A percentile compares a stretch with the other conserved stretches of the same genome.
Evolutionary conservation across 1,140 invertebrate species (phyloP).

Genomic region (Drosophila kohkoa): DNA sequence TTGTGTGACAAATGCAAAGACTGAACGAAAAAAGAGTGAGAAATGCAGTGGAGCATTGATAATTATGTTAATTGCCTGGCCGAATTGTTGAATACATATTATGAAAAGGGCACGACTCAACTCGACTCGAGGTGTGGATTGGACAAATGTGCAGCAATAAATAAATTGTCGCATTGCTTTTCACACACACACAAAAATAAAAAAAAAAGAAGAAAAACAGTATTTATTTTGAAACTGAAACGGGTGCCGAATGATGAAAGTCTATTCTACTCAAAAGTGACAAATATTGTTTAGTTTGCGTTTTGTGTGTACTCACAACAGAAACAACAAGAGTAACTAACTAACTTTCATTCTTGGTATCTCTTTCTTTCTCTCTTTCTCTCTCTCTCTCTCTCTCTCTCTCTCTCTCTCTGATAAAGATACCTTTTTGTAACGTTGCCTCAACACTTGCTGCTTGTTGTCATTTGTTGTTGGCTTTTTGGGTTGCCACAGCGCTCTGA

Average conservation of each 20-base stretch:
- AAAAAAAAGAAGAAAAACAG: neutral
- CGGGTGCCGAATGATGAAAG: slow-evolving; percentile 34
- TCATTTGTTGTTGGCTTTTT: slow-evolving; percentile 55
- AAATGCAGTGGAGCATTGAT: slow-evolving; percentile 73
- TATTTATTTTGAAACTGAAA: neutral
- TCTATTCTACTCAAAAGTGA: slow-evolving; percentile 12
- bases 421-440: slow-evolving; percentile 51
- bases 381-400: neutral
- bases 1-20: slow-evolving; percentile 70
- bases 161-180: slow-evolving; percentile 51
- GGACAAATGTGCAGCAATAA: slow-evolving; percentile 51
- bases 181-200: slow-evolving; percentile 46
- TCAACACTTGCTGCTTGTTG: slow-evolving; percentile 29
- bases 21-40: slow-evolving; percentile 40
- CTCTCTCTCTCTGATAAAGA: slow-evolving; percentile 40
- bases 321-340: slow-evolving; percentile 7
- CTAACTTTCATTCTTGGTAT: slow-evolving; percentile 71
- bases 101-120: slow-evolving; percentile 26
- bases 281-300: slow-evolving; percentile 21
- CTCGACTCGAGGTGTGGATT: neutral
- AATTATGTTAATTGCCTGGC: slow-evolving; percentile 75
- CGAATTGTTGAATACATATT: slow-evolving; percentile 41
- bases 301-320: slow-evolving; percentile 28
- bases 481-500: slow-evolving; percentile 68
- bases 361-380: no score